These are phyloP conservation scores for Adelphocoris suturalis DNA, from an alignment of 2,888 invertebrate species.

Conservation along the genomic window DNA sequence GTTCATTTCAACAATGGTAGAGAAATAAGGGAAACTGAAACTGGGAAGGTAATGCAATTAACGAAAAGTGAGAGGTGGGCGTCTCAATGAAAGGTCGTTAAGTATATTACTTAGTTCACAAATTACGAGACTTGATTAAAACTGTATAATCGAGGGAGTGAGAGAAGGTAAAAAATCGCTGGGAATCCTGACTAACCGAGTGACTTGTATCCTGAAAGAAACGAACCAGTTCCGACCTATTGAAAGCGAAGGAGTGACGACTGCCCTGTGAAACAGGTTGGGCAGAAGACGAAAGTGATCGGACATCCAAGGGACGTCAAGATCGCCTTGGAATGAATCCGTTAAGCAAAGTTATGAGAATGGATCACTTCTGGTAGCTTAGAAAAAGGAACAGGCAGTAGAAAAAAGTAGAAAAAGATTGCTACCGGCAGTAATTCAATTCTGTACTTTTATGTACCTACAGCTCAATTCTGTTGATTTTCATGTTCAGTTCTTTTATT, in stretches of 20 bases:
- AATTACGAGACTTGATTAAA: neutral
- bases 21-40: too few relatives aligned
- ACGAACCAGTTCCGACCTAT: neutral
- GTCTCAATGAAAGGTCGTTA: neutral
- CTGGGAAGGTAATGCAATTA: too few relatives aligned
- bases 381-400: too few relatives aligned
- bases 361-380: too few relatives aligned
- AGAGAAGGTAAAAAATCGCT: neutral
- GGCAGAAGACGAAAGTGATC: slow-evolving; percentile 16
- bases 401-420: too few relatives aligned
- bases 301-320: neutral
- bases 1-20: too few relatives aligned
- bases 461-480: too few relatives aligned
- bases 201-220: slow-evolving; percentile 12
- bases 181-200: slow-evolving; percentile 2
- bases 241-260: neutral
- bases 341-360: too few relatives aligned
- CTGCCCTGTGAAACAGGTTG: neutral
- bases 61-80: neutral
- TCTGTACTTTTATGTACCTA: too few relatives aligned
- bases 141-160: slow-evolving; percentile 7
- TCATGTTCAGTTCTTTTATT: too few relatives aligned
- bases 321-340: too few relatives aligned
- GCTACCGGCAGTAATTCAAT: too few relatives aligned
- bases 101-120: neutral